Evolutionary conservation across 2,888 invertebrate genomes (phyloP).

Genomic region (Unio delphinus): DNA sequence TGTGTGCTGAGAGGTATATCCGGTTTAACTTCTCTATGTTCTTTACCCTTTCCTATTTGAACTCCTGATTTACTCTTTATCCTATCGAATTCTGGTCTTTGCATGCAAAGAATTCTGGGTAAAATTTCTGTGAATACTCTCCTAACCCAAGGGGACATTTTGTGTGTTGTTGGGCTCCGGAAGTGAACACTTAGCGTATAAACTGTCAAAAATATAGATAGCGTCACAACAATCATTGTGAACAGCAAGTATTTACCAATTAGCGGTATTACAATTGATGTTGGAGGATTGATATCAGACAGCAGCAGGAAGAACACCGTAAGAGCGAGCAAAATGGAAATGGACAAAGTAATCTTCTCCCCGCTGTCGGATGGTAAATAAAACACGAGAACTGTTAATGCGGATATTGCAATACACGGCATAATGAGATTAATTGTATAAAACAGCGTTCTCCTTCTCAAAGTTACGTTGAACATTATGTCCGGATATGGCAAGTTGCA

Average conservation of each 20-base stretch:
- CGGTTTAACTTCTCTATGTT: constrained; percentile 47
- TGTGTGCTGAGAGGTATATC: not conserved
- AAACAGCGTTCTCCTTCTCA: constrained; percentile 80
- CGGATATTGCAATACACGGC: constrained; percentile 96
- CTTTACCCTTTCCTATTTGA: constrained; percentile 60
- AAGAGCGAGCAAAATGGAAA: constrained; percentile 97
- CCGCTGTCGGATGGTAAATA: constrained; percentile 98
- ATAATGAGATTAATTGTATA: constrained; percentile 97
- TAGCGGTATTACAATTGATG: constrained; percentile 95
- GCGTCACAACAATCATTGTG: constrained; percentile 97
- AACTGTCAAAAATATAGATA: constrained; percentile 94
- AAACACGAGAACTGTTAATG: constrained; percentile 94
- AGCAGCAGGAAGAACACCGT: constrained; percentile 99
- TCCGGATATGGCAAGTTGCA: constrained; percentile 70
- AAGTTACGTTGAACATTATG: constrained; percentile 69
- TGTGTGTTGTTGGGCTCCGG: constrained; percentile 96
- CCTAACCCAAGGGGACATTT: constrained; percentile 97
- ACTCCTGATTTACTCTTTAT: constrained; percentile 33
- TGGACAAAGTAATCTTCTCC: constrained; percentile 95
- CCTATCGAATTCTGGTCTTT: constrained; percentile 77
- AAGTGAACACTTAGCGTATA: constrained; percentile 97
- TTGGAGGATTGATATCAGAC: constrained; percentile 98
- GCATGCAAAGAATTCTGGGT: constrained; percentile 91
- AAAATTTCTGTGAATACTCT: constrained; percentile 94
- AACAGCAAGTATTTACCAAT: constrained; percentile 94